Base-by-base conservation (phyloP, 2,888 invertebrate species). In the Drosophila vallismaia region DNA sequence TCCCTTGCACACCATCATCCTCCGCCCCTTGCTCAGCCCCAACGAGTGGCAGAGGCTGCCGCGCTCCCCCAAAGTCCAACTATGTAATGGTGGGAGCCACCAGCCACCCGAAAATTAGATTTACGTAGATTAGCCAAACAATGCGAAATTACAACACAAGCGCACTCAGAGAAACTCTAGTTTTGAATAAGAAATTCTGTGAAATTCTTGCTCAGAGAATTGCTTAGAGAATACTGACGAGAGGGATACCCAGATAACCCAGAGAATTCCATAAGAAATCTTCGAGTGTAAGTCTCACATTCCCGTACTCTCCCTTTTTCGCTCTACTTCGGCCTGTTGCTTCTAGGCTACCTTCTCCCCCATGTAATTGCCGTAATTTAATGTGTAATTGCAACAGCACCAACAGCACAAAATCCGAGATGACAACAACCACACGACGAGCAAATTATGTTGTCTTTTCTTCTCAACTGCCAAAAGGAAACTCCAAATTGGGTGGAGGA, bases 331-430 rank as follows among this genome's bases (percentile, higher is more conserved):
- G 7, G 12, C 10, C 3, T 2, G 12, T 6, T 12, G 29, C 29
- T 40, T n/a, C 8, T 42, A 14, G 40, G 19, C 40, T 19, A 19
- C 24, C 36, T 28, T 14, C 40, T 42, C 57, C 63, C 63, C 68
- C 62, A 79, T 85, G 85, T 89, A 89, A 89, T 89, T 89, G 80
- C 78, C 84, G 82, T 88, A 88, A 90, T 89, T 88, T 87, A 80
- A 83, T 78, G 75, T 87, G 85, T 87, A 88, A 86, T 79, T 85
- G 74, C 77, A 76, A 75, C 70, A 77, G 75, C 72, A 75, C 68
- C 74, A 59, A 59, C 60, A 62, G 50, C 67, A 53, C 51, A 40
- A 45, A 72, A 57, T 54, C 60, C 50, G 52, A 80, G 73, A 79
- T 75, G 77, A 80, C 78, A 76, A 80, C 79, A 79, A 83, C 76